Percentiles rank a stretch among this genome's conserved stretches.
Evolutionary conservation across 2,888 invertebrate species (phyloP).

Genomic region (Teleiodes luculella): DNA sequence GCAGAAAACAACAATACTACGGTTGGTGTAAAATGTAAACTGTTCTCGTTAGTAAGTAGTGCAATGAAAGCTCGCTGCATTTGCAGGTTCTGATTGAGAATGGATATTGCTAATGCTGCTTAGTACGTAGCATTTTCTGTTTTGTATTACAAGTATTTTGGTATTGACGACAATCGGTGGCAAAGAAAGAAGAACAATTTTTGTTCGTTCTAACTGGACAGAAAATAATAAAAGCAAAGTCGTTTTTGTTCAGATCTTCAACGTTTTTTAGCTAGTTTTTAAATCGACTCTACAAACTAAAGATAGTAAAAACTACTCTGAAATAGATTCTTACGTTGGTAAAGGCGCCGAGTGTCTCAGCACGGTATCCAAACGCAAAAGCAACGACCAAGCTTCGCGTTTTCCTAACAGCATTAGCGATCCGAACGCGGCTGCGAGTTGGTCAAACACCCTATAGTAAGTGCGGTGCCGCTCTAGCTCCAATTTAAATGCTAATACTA

Average conservation of each 20-base stretch:
- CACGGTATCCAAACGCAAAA: slow-evolving; percentile 4
- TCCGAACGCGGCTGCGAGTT: slow-evolving; percentile 17
- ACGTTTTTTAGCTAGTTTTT: no score
- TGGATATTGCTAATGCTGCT: background rate
- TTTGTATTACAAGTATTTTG: no score
- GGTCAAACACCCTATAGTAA: slow-evolving; percentile 23
- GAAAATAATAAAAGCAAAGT: no score
- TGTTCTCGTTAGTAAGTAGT: background rate
- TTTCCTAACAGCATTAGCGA: slow-evolving; percentile 10
- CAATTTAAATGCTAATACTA: slow-evolving; percentile 63
- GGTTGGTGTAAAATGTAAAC: background rate
- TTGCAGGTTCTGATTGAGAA: background rate
- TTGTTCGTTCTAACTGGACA: no score
- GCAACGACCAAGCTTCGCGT: background rate
- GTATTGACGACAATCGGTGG: no score
- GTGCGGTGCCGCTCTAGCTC: slow-evolving; percentile 27
- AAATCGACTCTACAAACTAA: no score
- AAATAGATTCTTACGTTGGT: background rate
- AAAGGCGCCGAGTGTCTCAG: slow-evolving; percentile 8
- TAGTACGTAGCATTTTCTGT: no score
- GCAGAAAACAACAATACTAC: background rate
- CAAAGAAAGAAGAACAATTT: no score
- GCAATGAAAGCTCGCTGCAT: slow-evolving; percentile 1
- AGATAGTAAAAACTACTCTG: background rate
- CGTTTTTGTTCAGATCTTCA: no score